Conservation (phyloP, 2,888 invertebrate genomes). For the Acheta domesticus region DNA sequence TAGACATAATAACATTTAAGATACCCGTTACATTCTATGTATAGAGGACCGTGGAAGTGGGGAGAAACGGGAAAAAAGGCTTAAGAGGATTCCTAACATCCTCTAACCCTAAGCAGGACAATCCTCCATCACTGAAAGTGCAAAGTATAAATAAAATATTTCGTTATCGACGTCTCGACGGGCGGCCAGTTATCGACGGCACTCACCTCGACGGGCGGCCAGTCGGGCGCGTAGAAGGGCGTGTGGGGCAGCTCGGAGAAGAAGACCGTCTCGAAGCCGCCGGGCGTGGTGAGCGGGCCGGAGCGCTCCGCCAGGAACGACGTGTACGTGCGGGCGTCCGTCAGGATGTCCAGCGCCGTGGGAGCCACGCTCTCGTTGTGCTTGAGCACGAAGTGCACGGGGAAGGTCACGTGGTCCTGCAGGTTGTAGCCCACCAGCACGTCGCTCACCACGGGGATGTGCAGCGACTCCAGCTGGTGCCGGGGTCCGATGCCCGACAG, state of each 20-base stretch:
- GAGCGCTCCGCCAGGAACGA: background rate
- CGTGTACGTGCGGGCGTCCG: background rate
- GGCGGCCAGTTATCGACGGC: too few species aligned
- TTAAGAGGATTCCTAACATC: too few species aligned
- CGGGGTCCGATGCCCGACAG: background rate
- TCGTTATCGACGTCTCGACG: too few species aligned
- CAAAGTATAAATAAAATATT: too few species aligned
- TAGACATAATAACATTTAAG: too few species aligned
- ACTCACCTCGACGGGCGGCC: background rate
- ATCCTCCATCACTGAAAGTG: too few species aligned
- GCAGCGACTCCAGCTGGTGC: background rate
- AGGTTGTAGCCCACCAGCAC: background rate
- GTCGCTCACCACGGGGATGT: background rate
- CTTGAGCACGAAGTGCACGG: background rate
- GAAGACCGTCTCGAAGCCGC: background rate
- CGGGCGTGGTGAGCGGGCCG: background rate
- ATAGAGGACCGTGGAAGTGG: too few species aligned
- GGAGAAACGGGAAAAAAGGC: too few species aligned
- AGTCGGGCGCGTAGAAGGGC: background rate
- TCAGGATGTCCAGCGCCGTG: background rate
- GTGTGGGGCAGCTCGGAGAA: background rate
- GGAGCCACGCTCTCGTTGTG: background rate
- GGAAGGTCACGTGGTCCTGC: background rate
- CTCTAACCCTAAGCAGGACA: too few species aligned
- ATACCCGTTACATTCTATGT: too few species aligned